Conservation (phyloP, 1,140 invertebrate species). For the Bilobella aurantiaca region DNA sequence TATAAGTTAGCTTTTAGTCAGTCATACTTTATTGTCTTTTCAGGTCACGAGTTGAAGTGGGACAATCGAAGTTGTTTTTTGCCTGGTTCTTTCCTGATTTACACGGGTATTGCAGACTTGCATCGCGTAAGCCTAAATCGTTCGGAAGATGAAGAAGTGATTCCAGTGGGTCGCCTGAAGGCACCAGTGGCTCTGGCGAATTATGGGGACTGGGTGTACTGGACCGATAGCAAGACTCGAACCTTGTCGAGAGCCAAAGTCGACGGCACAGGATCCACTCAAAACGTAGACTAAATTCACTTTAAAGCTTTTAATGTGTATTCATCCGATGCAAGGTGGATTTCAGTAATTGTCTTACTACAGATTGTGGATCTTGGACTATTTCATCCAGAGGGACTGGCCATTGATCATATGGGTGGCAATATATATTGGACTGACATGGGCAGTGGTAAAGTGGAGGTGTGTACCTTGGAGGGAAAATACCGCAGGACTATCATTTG, state of each 20-base stretch:
- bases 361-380: conserved; percentile 62
- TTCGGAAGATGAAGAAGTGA: neutral
- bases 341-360: neutral
- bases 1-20: neutral
- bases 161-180: neutral
- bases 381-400: conserved; percentile 73
- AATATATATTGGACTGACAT: conserved; percentile 89
- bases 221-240: neutral
- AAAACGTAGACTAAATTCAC: neutral
- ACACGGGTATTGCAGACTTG: neutral
- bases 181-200: neutral
- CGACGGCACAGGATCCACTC: neutral
- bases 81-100: neutral
- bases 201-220: neutral
- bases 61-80: neutral
- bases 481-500: conserved; percentile 64
- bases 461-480: conserved; percentile 65
- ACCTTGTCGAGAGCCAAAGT: neutral
- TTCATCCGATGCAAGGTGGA: neutral
- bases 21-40: neutral
- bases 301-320: too few relatives aligned
- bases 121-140: conserved; percentile 1
- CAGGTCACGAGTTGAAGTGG: neutral
- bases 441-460: conserved; percentile 77
- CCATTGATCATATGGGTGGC: conserved; percentile 73